Percentiles rank a stretch among this genome's conserved stretches.
phyloP scores from a whole-genome alignment of 2,888 invertebrate species.

The Lepidochrysops patricia region DNA sequence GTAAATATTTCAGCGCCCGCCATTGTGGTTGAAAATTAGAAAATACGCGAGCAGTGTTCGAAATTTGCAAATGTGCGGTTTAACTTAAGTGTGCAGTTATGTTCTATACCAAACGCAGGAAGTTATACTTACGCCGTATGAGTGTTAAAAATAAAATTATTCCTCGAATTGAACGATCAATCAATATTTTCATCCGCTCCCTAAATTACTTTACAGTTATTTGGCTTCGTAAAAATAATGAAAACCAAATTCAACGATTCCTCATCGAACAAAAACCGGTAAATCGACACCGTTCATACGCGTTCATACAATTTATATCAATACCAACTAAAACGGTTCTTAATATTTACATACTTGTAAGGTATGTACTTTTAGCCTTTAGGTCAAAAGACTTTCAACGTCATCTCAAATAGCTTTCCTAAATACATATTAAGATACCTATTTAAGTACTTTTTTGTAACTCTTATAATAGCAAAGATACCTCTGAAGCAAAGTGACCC shows the following conservation, averaged over 20 bases:
- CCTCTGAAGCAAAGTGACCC: no score
- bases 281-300: neutral
- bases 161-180: neutral
- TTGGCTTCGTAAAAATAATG: neutral
- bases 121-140: no score
- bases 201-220: neutral
- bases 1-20: no score
- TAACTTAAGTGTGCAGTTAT: no score
- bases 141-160: neutral
- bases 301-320: no score
- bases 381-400: neutral
- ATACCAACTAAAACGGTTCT: neutral
- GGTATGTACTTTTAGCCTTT: neutral
- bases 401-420: neutral
- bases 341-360: neutral
- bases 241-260: neutral
- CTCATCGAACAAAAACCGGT: neutral
- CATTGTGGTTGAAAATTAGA: no score
- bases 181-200: neutral
- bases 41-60: no score
- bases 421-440: neutral
- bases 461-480: no score
- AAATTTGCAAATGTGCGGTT: no score
- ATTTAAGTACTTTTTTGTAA: no score
- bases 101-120: no score